Evolutionary conservation across 2,888 invertebrate species (phyloP).

Genomic region (Cyaniris semiargus): DNA sequence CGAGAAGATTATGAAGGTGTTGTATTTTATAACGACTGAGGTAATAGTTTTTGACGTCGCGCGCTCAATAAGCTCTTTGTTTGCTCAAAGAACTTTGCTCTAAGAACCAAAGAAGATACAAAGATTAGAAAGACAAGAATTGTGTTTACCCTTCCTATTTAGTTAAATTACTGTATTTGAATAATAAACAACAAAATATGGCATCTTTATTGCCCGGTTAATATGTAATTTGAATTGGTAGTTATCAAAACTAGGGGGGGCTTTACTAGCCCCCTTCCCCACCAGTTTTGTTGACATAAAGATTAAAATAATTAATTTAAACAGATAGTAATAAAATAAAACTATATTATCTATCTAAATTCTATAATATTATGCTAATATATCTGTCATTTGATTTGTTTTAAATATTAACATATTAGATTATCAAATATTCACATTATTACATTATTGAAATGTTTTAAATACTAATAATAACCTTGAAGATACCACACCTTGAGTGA

Average conservation of each 20-base stretch:
- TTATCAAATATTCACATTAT: background rate
- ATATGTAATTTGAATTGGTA: no score
- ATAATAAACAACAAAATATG: no score
- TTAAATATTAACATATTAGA: background rate
- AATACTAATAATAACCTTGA: slow-evolving; percentile 19
- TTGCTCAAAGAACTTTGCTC: background rate
- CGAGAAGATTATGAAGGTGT: background rate
- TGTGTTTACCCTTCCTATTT: no score
- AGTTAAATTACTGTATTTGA: no score
- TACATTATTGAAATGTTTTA: background rate
- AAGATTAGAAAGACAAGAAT: background rate
- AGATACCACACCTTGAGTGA: slow-evolving; percentile 18
- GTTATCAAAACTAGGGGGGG: no score
- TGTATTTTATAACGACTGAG: slow-evolving; percentile 9
- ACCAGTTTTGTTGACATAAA: no score
- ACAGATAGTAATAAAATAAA: no score
- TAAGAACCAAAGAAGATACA: background rate
- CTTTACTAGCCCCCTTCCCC: no score
- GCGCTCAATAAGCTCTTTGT: background rate
- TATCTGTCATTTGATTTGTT: background rate
- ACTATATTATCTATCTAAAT: background rate
- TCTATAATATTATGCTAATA: background rate
- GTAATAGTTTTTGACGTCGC: slow-evolving; percentile 8
- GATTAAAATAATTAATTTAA: no score
- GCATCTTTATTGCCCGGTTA: no score